A percentile compares a stretch with the other conserved stretches of the same genome.
Conservation (phyloP, 1,140 invertebrate genomes). For the Palaemon carinicauda region DNA sequence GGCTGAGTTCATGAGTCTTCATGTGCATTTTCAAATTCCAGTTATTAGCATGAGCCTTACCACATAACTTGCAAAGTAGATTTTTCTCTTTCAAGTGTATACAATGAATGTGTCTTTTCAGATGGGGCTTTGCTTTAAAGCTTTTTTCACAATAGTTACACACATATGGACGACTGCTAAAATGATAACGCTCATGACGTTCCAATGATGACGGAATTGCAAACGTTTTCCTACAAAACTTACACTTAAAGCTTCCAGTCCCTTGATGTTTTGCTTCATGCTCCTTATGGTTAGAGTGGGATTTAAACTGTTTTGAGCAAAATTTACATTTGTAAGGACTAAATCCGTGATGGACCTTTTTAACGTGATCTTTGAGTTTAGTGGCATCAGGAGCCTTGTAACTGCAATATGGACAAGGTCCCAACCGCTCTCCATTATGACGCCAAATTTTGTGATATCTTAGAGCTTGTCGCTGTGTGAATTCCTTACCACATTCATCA, state of each 20-base stretch:
- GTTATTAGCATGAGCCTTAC: too few species aligned
- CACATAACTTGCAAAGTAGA: too few species aligned
- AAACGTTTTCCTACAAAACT: neutral
- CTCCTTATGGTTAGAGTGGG: slow-evolving; percentile 6
- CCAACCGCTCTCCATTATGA: neutral
- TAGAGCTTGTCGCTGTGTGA: neutral
- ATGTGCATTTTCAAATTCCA: too few species aligned
- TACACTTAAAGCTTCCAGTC: neutral
- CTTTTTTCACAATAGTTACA: neutral
- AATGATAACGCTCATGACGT: neutral
- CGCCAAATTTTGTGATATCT: neutral
- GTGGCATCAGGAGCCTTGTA: neutral
- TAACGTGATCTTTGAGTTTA: neutral
- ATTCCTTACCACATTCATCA: too few species aligned
- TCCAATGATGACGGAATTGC: neutral
- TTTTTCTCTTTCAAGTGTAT: too few species aligned
- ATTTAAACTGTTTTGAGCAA: neutral
- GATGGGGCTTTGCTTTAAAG: too few species aligned
- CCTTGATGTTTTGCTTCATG: neutral
- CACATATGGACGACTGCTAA: neutral
- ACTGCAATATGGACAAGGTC: neutral
- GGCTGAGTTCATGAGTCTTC: too few species aligned
- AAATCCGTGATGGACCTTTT: neutral
- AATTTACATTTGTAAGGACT: slow-evolving; percentile 11
- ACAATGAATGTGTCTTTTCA: too few species aligned